Base-by-base conservation (phyloP, 2,797 vertebrate species). In the Sciaenops ocellatus region DNA sequence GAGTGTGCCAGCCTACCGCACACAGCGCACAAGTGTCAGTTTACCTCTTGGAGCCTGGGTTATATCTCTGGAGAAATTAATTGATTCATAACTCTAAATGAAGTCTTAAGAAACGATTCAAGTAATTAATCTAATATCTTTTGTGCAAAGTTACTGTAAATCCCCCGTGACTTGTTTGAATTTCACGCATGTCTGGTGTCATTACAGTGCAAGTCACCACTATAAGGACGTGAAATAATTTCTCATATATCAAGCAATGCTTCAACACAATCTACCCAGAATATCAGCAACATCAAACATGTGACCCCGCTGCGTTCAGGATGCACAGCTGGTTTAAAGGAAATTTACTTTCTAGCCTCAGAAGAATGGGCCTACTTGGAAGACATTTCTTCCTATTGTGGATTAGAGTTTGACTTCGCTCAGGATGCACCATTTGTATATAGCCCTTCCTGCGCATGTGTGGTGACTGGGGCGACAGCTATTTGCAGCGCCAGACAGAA, bases 1-100 rank as follows among this genome's bases (percentile, higher is more conserved):
- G 95, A 93, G 94, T 91, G 95, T 93, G 96, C 95, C 95, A 95
- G 93, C 93, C 96, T 97, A 94, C 97, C 97, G 97, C 97, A 97
- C 97, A 98, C 97, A 94, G 95, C 92, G 97, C 90, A 71, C 82
- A 88, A 96, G 97, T 97, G 96, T 98, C 97, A 96, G 96, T 94
- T 98, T 98, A 97, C 97, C 93, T 95, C 96, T 92, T 90, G 92
- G 94, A 95, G 95, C 92, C 92, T 90, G 92, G 92, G 91, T 96
- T 94, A 91, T 93, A 95, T 96, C 96, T 94, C 95, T 89, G 90
- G 94, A 96, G 95, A 96, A 94, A 95, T 88, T 85, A 91, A 96
- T 96, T 97, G 95, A 97, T 97, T 96, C 96, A 93, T 95, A 95
- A 96, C 90, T 79, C 76, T 61, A 34, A 60, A 73, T 90, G 93